A percentile compares a stretch with the other conserved stretches of the same genome.
These are phyloP conservation scores for Tragulus kanchil DNA, from an alignment of 2,113 vertebrate species.

Conservation along the genomic window DNA sequence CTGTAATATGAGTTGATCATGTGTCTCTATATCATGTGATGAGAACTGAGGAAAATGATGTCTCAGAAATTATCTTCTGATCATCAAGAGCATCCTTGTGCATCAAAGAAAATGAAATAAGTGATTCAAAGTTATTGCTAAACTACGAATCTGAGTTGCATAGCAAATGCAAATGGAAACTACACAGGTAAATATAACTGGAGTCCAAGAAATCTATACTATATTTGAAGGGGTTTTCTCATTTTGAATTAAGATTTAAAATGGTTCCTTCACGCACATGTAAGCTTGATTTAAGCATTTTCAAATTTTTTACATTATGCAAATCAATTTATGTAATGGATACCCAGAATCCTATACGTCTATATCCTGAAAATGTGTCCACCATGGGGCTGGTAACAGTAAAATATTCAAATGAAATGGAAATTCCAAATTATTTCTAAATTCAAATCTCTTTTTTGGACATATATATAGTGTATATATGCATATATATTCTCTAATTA, in stretches of 20 bases:
- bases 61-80: not conserved
- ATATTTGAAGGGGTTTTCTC: not conserved
- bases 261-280: not conserved
- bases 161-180: not conserved
- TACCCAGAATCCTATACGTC: not conserved
- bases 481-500: not conserved
- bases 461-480: not conserved
- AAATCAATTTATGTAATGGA: not conserved
- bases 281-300: slow-evolving; percentile 4
- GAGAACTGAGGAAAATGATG: slow-evolving; percentile 8
- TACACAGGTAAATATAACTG: not conserved
- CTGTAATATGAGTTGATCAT: not conserved
- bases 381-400: not conserved
- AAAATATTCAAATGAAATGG: not conserved
- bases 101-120: not conserved
- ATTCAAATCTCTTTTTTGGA: not conserved
- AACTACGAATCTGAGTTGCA: not conserved
- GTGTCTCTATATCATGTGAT: not conserved
- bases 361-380: not conserved
- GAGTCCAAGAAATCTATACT: not conserved
- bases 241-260: slow-evolving; percentile 5
- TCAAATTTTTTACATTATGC: not conserved
- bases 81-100: not conserved
- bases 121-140: not conserved
- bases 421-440: slow-evolving; percentile 29